Evolutionary conservation across 2,888 invertebrate species (phyloP).

Genomic region (Latheticus oryzae): DNA sequence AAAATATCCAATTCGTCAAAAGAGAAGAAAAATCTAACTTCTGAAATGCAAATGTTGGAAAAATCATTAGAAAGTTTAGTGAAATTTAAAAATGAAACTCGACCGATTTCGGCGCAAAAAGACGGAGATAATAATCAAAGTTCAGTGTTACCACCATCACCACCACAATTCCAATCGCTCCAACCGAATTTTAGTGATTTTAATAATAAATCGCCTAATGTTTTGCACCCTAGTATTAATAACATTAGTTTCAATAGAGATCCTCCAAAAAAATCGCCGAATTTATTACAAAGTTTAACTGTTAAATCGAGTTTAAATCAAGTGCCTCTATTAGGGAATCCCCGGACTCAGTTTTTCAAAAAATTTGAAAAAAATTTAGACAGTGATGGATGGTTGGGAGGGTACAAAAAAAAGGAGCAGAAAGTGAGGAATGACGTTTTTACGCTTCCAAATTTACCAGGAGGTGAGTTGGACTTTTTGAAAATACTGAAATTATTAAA

Average conservation of each 20-base stretch:
- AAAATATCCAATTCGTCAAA: slow-evolving; percentile 20
- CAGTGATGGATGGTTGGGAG: slow-evolving; percentile 52
- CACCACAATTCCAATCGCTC: slow-evolving; percentile 61
- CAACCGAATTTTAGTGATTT: slow-evolving; percentile 53
- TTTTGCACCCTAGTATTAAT: slow-evolving; percentile 61
- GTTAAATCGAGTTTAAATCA: slow-evolving; percentile 41
- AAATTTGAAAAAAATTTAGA: slow-evolving; percentile 50
- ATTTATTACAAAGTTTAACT: slow-evolving; percentile 53
- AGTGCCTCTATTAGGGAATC: slow-evolving; percentile 55
- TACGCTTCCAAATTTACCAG: slow-evolving; percentile 72
- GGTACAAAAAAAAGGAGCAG: slow-evolving; percentile 52
- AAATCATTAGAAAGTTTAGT: slow-evolving; percentile 56
- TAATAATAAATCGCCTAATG: slow-evolving; percentile 53
- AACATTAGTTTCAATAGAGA: slow-evolving; percentile 61
- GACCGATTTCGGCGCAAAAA: slow-evolving; percentile 46
- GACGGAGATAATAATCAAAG: slow-evolving; percentile 38
- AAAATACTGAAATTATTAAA: background rate
- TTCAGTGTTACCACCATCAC: slow-evolving; percentile 53
- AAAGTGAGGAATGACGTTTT: slow-evolving; percentile 66
- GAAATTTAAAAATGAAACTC: slow-evolving; percentile 44
- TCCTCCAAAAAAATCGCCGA: slow-evolving; percentile 57
- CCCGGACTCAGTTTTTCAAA: slow-evolving; percentile 56
- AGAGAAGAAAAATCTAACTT: slow-evolving; percentile 27
- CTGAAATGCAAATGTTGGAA: slow-evolving; percentile 57
- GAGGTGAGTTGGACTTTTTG: slow-evolving; percentile 64